Base-by-base conservation (phyloP, 1,140 invertebrate species). In the Trachymyrmex cornetzi region DNA sequence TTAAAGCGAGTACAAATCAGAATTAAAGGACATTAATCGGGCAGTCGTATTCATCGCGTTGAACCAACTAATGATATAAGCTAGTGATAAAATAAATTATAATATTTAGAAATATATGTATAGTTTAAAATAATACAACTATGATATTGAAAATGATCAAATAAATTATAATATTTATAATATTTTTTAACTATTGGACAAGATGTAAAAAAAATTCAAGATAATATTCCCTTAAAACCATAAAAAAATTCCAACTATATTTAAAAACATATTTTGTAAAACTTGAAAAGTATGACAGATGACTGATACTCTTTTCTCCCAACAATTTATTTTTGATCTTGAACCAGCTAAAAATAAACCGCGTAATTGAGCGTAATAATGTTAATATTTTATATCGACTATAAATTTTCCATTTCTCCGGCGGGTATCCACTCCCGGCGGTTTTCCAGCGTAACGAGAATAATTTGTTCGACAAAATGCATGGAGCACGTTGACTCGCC, bases 391-490 rank as follows among this genome's bases (percentile, higher is more conserved):
- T 81, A 81, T 57, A 57, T 9, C 64, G 34, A 57, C 14, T 34
- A 57, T 71, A 81, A 81, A 71, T 81, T 81, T 81, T 71, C 44
- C 27, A 27, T 44, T 79, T 63, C 66, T 67, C 34, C 34, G 22
- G 2, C 44, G 7, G 22, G 77, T 11, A n/a, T 53, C 22, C 50
- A 44, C 64, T 57, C 16, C 16, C 53, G 50, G 34, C 34, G 11
- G 16, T 81, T 81, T 81, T 81, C 79, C 79, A 57, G 12, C 34
- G 53, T 59, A 71, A 71, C 66, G 66, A 81, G 79, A 81, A 81
- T 71, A 81, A 72, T 81, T 71, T 81, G 64, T 72, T 63, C n/a
- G n/a, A 79, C 14, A 44, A 22, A 44, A n/a, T 24, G 30, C 14
- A n/a, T n/a, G 27, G 27, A 12, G 3, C 34, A n/a, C 11, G 22